A percentile compares a stretch with the other conserved stretches of the same genome.
Evolutionary conservation across 2,797 vertebrate genomes (phyloP).

Genomic region (Hyperoplus immaculatus): DNA sequence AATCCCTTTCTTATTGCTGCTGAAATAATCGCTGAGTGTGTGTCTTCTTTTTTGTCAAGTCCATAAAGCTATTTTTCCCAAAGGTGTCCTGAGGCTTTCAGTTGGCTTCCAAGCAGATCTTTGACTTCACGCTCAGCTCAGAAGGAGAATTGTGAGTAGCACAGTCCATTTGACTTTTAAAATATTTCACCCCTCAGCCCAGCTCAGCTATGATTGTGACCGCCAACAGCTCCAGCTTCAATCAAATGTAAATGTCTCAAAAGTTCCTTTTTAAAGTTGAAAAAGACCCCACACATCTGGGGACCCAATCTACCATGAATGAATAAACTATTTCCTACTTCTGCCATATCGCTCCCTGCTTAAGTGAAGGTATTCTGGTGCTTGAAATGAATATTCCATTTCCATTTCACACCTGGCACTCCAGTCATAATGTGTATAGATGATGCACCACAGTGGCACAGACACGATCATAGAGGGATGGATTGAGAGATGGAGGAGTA

Average conservation of each 20-base stretch:
- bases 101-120: constrained; percentile 37
- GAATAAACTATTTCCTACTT: constrained; percentile 39
- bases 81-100: constrained; percentile 44
- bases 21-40: constrained; percentile 58
- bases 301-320: constrained; percentile 26
- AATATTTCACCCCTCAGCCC: constrained; percentile 7
- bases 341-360: constrained; percentile 38
- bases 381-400: constrained; percentile 71
- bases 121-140: constrained; percentile 43
- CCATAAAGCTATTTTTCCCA: constrained; percentile 31
- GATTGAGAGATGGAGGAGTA: constrained; percentile 57
- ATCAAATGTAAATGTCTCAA: constrained; percentile 31
- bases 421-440: constrained; percentile 59
- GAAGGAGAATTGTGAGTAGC: constrained; percentile 15
- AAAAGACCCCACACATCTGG: constrained; percentile 39
- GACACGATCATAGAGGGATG: constrained; percentile 52
- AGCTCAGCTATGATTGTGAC: constrained; percentile 19
- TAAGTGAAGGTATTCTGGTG: constrained; percentile 52
- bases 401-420: constrained; percentile 75
- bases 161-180: constrained; percentile 34
- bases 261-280: constrained; percentile 16
- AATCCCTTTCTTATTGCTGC: constrained; percentile 33
- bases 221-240: not conserved
- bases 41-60: constrained; percentile 46
- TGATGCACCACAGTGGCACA: constrained; percentile 55